A percentile compares a stretch with the other conserved stretches of the same genome.
phyloP scores from a whole-genome alignment of 1,140 invertebrate genomes.

The Andrena cerasifolii region DNA sequence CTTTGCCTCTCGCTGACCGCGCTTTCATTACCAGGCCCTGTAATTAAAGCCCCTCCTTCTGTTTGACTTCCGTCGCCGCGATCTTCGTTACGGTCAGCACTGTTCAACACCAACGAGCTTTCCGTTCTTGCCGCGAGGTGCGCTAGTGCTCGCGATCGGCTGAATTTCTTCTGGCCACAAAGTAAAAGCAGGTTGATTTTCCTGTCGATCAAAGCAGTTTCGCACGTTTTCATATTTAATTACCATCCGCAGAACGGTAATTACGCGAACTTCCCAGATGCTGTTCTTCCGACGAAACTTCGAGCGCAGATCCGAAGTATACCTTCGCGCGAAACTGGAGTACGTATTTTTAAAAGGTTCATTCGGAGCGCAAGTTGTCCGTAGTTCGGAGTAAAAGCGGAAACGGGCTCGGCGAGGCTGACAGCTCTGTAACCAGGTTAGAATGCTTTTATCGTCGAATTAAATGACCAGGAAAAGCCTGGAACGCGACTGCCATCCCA shows the following conservation, averaged over 20 bases:
- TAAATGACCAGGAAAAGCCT: slow-evolving; percentile 26
- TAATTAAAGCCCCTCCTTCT: not conserved
- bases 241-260: not conserved
- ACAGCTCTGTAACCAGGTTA: slow-evolving; percentile 27
- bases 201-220: not conserved
- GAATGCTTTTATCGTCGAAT: slow-evolving; percentile 42
- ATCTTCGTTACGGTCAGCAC: not conserved
- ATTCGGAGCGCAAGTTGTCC: not conserved
- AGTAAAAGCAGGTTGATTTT: not conserved
- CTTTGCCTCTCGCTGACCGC: not conserved
- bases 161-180: too few relatives aligned
- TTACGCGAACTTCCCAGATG: not conserved
- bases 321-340: not conserved
- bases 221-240: not conserved
- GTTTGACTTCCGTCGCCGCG: not conserved
- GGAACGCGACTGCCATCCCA: slow-evolving; percentile 3
- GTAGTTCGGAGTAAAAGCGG: slow-evolving; percentile 14
- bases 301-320: too few relatives aligned
- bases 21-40: not conserved
- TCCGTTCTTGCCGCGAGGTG: not conserved
- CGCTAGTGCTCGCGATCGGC: not conserved
- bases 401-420: slow-evolving; percentile 28
- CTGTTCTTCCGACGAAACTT: too few relatives aligned
- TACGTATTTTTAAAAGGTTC: not conserved
- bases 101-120: not conserved